A percentile compares a stretch with the other conserved stretches of the same genome.
phyloP scores from a whole-genome alignment of 2,888 invertebrate genomes.

The Parasteatoda lunata region DNA sequence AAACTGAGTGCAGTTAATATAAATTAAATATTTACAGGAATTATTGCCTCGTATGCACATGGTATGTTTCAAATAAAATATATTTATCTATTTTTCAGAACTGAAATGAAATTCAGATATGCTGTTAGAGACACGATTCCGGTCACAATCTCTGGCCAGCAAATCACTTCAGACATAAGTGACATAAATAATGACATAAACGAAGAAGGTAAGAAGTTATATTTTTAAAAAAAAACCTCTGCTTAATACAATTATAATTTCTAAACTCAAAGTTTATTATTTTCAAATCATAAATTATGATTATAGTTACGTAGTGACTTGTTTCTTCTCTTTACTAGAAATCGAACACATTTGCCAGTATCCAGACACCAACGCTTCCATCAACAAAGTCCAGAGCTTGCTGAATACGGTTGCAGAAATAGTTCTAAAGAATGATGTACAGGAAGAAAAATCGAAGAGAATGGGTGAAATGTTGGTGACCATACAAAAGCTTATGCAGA shows the following conservation, averaged over 20 bases:
- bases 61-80: too few relatives aligned
- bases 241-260: background rate
- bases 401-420: slow-evolving; percentile 21
- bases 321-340: background rate
- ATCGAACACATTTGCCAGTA: slow-evolving; percentile 7
- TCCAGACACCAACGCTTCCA: background rate
- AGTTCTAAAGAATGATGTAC: slow-evolving; percentile 2
- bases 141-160: background rate
- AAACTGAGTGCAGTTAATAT: too few relatives aligned
- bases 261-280: background rate
- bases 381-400: background rate
- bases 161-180: background rate
- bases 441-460: background rate
- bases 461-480: slow-evolving; percentile 39
- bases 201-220: slow-evolving; percentile 13
- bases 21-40: too few relatives aligned
- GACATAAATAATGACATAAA: slow-evolving; percentile 24
- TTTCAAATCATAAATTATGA: too few relatives aligned
- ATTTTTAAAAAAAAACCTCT: background rate
- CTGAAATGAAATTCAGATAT: too few relatives aligned
- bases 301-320: too few relatives aligned
- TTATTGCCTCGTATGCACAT: too few relatives aligned
- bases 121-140: too few relatives aligned
- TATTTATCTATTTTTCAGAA: too few relatives aligned
- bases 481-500: slow-evolving; percentile 20